Evolutionary conservation across 2,113 vertebrate species (phyloP), one percentile per base, ranked within the genome.

Genomic region (Sminthopsis crassicaudata): DNA sequence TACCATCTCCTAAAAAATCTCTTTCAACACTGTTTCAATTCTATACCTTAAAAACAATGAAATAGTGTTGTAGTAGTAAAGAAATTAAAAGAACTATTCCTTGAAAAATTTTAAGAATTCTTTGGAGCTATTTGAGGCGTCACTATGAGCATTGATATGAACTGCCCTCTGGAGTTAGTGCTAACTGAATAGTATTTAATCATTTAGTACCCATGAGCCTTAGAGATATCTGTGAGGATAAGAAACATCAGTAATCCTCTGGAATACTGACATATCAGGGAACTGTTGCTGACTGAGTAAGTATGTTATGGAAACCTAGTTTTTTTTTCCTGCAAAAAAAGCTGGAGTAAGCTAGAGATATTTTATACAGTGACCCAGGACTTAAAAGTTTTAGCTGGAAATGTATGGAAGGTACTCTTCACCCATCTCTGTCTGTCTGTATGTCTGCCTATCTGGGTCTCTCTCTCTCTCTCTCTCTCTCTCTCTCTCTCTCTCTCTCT

Each of bases 1-100:
- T 96, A 96, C 94, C 90, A 92, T 91, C 93, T 92, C 24, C 93
- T 93, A 26, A 55, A 90, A 90, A 90, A 76, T 93, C 57, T 54
- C 55, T 92, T 94, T 93, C 89, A 84, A 52, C 88, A n/a, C 94
- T 96, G 93, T 91, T 95, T 92, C 94, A 60, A 52, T 67, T 57
- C 55, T 30, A 23, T 55, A 54, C 46, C 94, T 90, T 46, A 54
- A 97, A 67, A 91, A 91, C n/a, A n/a, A 84, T 22, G n/a, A 84
- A 42, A 7, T 84, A 7, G 67, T 42, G 42, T 84, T 84, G 19
- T 84, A 84, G 7, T 42, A n/a, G 67, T 84, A 84, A 84, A 84
- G 67, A 42, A 42, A 23, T 84, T 84, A 84, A 84, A 84, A 23
- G n/a, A 84, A 5, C 7, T 84, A 84, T 84, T 84, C n/a, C 2